Evolutionary conservation across 1,140 invertebrate genomes (phyloP).

Genomic region (honey bee (Apis mellifera)): DNA sequence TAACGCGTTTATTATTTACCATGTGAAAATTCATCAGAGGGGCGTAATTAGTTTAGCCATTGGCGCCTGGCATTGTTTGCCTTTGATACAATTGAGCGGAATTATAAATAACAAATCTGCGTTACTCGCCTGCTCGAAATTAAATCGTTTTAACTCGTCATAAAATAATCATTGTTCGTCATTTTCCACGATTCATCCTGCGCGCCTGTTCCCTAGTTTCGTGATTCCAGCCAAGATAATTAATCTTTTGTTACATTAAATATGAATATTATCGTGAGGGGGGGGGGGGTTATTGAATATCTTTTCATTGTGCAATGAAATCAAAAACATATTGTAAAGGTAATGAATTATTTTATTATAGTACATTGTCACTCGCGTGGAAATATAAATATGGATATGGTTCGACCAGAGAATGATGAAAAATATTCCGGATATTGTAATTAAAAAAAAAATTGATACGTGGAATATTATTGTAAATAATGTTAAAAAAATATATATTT

Average conservation of each 20-base stretch:
- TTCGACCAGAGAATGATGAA: no score
- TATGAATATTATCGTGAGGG: background rate
- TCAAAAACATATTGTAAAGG: background rate
- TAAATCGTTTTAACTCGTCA: background rate
- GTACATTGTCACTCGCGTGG: background rate
- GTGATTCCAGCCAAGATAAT: background rate
- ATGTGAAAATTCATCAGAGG: slow-evolving; percentile 14
- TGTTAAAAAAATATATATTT: no score
- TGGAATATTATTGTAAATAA: no score
- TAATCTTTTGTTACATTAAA: background rate
- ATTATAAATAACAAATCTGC: slow-evolving; percentile 8
- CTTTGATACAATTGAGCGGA: background rate
- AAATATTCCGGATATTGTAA: background rate
- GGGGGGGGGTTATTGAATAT: background rate
- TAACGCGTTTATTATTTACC: slow-evolving; percentile 1
- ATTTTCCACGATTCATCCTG: background rate
- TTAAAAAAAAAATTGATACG: no score
- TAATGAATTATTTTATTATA: background rate
- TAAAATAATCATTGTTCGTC: slow-evolving; percentile 16
- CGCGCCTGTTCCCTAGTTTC: background rate
- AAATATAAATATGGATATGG: background rate
- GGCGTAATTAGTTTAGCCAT: slow-evolving; percentile 18
- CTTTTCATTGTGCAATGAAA: background rate
- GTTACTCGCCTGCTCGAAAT: background rate
- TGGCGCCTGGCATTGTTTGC: background rate